These are phyloP conservation scores for Neria commutata DNA, from an alignment of 2,888 invertebrate species.

Conservation along the genomic window DNA sequence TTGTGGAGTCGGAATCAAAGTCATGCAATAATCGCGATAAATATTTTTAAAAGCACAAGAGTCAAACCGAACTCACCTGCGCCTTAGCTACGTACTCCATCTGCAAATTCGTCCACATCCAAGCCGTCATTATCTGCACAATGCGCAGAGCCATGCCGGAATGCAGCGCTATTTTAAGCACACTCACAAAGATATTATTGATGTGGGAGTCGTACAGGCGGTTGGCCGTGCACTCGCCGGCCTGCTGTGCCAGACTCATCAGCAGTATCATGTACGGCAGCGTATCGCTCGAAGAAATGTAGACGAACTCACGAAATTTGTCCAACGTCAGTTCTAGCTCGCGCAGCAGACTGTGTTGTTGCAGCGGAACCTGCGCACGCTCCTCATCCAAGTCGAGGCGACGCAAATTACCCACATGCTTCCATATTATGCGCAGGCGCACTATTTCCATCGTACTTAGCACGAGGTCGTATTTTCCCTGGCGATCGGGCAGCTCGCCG, in stretches of 20 bases:
- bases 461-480: conserved; percentile 50
- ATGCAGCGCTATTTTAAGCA: conserved; percentile 45
- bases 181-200: conserved; percentile 40
- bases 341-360: conserved; percentile 30
- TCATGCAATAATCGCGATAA: too few relatives aligned
- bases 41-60: too few relatives aligned
- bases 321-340: conserved; percentile 43
- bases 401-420: conserved; percentile 27
- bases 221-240: conserved; percentile 52
- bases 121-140: conserved; percentile 47
- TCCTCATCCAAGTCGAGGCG: conserved; percentile 17
- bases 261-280: conserved; percentile 44
- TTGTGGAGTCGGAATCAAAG: too few relatives aligned
- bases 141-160: conserved; percentile 47
- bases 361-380: neutral
- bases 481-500: conserved; percentile 40
- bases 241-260: conserved; percentile 44
- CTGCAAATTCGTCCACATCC: conserved; percentile 55
- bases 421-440: conserved; percentile 49
- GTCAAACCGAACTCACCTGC: conserved; percentile 29
- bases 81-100: conserved; percentile 52
- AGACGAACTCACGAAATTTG: conserved; percentile 39
- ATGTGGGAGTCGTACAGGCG: conserved; percentile 48
- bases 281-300: conserved; percentile 47
- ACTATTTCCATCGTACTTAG: conserved; percentile 44